Conservation (phyloP, 2,888 invertebrate genomes). For the Gnatocerus cornutus region DNA sequence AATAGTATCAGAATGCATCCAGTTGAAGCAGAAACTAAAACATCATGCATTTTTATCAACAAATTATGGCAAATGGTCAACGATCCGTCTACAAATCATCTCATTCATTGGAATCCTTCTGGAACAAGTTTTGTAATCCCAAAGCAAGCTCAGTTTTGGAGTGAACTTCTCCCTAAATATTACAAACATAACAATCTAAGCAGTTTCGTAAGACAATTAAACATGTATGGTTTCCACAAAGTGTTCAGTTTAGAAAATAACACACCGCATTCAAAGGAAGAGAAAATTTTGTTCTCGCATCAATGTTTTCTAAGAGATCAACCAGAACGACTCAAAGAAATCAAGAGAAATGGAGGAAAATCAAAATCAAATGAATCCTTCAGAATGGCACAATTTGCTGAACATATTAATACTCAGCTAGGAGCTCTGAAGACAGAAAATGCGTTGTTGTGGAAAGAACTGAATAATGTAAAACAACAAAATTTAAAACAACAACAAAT, state of each 20-base stretch:
- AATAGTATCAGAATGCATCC: background rate
- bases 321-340: conserved; percentile 81
- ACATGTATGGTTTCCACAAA: conserved; percentile 99
- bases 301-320: conserved; percentile 89
- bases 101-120: conserved; percentile 61
- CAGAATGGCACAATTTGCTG: background rate
- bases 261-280: conserved; percentile 71
- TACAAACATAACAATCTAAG: conserved; percentile 99
- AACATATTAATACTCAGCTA: background rate
- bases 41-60: conserved; percentile 49
- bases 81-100: conserved; percentile 51
- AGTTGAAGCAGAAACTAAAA: background rate
- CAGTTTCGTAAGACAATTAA: conserved; percentile 95
- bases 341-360: conserved; percentile 82
- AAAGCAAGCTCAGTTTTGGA: conserved; percentile 92
- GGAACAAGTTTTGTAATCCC: conserved; percentile 94
- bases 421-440: background rate
- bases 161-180: conserved; percentile 91
- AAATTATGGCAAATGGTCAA: conserved; percentile 63
- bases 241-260: conserved; percentile 87
- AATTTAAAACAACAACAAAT: background rate
- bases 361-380: background rate
- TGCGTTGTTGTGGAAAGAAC: background rate
- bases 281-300: conserved; percentile 92
- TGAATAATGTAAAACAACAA: background rate